phyloP scores from a whole-genome alignment of 1,140 invertebrate species.

The Coenobita brevimanus region DNA sequence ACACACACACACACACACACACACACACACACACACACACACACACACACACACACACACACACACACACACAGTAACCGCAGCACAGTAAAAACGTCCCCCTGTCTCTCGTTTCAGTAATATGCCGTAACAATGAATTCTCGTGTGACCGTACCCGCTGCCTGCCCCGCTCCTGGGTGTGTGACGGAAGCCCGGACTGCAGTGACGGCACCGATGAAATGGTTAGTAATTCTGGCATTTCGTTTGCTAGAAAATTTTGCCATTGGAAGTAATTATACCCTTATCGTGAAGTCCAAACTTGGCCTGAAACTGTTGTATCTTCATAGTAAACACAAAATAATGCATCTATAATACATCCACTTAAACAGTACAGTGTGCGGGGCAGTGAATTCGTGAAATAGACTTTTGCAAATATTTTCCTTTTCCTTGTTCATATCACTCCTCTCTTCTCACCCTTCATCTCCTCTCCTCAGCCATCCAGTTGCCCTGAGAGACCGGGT shows the following conservation, averaged over 20 bases:
- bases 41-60: no score
- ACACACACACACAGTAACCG: no score
- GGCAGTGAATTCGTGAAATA: no score
- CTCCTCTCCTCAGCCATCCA: not conserved
- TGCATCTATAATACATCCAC: no score
- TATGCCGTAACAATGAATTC: slow-evolving; percentile 21
- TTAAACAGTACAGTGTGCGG: no score
- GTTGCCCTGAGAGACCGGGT: slow-evolving; percentile 73
- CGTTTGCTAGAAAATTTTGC: not conserved
- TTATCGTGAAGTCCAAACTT: not conserved
- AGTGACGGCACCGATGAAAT: slow-evolving; percentile 81
- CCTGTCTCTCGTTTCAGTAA: not conserved
- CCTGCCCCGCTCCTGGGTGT: slow-evolving; percentile 73
- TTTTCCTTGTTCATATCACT: no score
- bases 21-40: no score
- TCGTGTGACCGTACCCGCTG: slow-evolving; percentile 71
- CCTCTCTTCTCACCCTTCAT: no score
- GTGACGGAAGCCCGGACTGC: slow-evolving; percentile 73
- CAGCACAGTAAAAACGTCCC: not conserved
- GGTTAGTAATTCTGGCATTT: not conserved
- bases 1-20: no score
- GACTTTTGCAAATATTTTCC: no score
- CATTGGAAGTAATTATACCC: not conserved
- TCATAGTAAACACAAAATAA: no score
- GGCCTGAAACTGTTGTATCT: no score